Evolutionary conservation across 2,797 vertebrate genomes (phyloP).

Genomic region (Trematomus bernacchii): DNA sequence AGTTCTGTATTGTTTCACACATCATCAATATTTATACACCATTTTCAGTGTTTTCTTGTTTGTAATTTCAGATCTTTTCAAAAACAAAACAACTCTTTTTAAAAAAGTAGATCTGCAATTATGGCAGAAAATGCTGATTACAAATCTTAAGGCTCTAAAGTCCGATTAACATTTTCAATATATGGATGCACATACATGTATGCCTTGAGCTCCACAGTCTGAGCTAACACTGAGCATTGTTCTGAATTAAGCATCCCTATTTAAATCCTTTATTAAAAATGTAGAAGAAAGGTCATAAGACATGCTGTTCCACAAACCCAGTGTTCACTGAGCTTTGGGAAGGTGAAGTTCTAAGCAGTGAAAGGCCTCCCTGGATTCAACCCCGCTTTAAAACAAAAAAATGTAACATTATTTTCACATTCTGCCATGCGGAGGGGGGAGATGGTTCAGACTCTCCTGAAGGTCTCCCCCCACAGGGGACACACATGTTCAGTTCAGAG

Average conservation of each 20-base stretch:
- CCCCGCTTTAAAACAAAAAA: conserved; percentile 15
- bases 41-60: not conserved
- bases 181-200: not conserved
- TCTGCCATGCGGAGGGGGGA: conserved; percentile 7
- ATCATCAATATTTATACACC: not conserved
- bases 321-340: conserved; percentile 22
- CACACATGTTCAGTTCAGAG: conserved; percentile 42
- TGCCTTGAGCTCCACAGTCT: conserved; percentile 3
- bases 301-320: conserved; percentile 43
- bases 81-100: conserved; percentile 15
- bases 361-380: conserved; percentile 25
- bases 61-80: conserved; percentile 18
- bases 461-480: conserved; percentile 21
- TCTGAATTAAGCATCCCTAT: conserved; percentile 27
- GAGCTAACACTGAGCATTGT: conserved; percentile 19
- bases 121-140: not conserved
- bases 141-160: not conserved
- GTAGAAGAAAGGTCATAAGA: conserved; percentile 47
- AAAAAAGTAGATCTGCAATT: not conserved
- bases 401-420: conserved; percentile 30
- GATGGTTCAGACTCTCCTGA: conserved; percentile 21
- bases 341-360: conserved; percentile 35
- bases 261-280: conserved; percentile 60
- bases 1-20: not conserved
- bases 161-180: not conserved